Evolutionary conservation across 1,140 invertebrate species (phyloP).

Genomic region (Pseudomyrmex dendroicus): DNA sequence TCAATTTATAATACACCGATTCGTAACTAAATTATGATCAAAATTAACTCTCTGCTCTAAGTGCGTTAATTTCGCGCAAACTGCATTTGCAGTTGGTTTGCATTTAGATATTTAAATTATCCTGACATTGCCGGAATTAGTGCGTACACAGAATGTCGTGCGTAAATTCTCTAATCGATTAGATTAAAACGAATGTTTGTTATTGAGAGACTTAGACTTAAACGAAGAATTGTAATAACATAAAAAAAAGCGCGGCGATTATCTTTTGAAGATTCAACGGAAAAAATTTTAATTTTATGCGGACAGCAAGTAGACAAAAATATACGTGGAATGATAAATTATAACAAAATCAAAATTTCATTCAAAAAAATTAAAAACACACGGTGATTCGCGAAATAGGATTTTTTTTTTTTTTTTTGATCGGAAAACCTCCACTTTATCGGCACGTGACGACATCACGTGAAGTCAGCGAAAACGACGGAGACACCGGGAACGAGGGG

Average conservation of each 20-base stretch:
- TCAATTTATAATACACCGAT: constrained; percentile 3
- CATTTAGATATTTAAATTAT: background rate
- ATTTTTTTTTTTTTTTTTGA: no score
- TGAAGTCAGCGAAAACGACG: background rate
- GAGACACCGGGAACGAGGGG: background rate
- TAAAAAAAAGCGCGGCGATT: no score
- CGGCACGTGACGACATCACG: constrained; percentile 1
- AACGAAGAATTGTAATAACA: background rate
- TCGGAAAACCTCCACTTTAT: background rate
- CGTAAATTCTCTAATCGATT: background rate
- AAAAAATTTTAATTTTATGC: no score
- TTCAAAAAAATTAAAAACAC: no score
- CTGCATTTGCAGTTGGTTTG: constrained; percentile 6
- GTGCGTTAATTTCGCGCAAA: constrained; percentile 36
- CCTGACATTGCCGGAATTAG: background rate
- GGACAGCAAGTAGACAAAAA: no score
- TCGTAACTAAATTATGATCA: constrained; percentile 12
- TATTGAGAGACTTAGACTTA: background rate
- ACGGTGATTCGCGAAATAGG: background rate
- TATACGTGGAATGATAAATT: no score
- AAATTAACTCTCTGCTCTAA: constrained; percentile 15
- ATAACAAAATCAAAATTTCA: no score
- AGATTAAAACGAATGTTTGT: background rate
- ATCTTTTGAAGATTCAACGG: no score
- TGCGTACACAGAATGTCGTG: background rate